phyloP scores from a whole-genome alignment of 2,797 vertebrate species.

The Neostethus bicornis region DNA sequence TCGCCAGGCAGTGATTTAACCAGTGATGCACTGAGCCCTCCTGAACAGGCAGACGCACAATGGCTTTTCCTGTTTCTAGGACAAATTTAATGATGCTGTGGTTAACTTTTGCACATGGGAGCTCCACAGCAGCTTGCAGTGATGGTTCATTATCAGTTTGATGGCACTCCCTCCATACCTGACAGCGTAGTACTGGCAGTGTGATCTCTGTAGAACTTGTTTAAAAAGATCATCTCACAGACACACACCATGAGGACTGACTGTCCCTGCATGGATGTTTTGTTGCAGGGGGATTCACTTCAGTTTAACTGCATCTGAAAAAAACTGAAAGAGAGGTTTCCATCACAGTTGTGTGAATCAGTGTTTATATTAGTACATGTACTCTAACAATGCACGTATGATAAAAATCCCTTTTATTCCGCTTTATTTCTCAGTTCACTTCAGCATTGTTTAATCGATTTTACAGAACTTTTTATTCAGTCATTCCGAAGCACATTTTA shows the following conservation, averaged over 20 bases:
- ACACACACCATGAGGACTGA: not conserved
- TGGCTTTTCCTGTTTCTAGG: no score
- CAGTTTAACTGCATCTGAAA: slow-evolving; percentile 15
- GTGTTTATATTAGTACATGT: not conserved
- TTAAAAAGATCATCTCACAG: slow-evolving; percentile 18
- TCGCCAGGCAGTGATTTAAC: no score
- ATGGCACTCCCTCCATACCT: no score
- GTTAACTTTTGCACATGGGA: no score
- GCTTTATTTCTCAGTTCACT: not conserved
- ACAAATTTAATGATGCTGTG: no score
- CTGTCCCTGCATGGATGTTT: not conserved
- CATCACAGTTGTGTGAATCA: not conserved
- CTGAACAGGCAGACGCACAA: no score
- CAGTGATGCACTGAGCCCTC: no score
- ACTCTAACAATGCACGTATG: not conserved
- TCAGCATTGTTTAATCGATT: no score
- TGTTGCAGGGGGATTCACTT: slow-evolving; percentile 4
- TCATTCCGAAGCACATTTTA: no score
- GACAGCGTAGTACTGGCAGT: not conserved
- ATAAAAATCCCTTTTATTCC: not conserved
- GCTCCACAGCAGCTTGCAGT: no score
- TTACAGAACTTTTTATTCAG: no score
- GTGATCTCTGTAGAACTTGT: slow-evolving; percentile 2
- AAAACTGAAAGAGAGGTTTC: no score
- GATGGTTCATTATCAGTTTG: not conserved